Conservation (phyloP, 2,113 vertebrate species). For the Dicrurus megarhynchus region DNA sequence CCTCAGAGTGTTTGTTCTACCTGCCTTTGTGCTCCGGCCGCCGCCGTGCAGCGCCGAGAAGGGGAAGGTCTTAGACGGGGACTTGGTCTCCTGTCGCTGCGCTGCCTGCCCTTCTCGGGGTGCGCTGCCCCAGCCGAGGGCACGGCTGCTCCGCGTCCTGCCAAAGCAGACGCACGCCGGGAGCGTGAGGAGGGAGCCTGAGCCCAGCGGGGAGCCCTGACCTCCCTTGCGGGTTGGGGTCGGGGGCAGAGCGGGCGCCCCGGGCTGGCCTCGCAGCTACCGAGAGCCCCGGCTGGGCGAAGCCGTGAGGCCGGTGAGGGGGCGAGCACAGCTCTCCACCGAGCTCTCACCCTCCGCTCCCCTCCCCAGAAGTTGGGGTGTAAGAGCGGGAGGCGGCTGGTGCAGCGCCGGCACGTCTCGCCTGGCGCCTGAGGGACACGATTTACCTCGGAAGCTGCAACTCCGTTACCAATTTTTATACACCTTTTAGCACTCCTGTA, state of each 20-base stretch:
- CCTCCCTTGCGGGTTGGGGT: background rate
- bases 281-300: background rate
- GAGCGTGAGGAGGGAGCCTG: background rate
- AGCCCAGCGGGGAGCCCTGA: background rate
- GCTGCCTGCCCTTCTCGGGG: background rate
- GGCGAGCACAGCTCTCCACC: background rate
- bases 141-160: background rate
- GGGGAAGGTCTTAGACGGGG: background rate
- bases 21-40: background rate
- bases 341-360: background rate
- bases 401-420: background rate
- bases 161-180: background rate
- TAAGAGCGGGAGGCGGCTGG: background rate
- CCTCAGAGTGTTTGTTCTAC: background rate
- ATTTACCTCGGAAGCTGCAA: background rate
- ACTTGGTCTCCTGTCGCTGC: fast-evolving
- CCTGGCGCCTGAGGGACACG: background rate
- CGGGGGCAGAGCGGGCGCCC: background rate
- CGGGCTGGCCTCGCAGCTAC: background rate
- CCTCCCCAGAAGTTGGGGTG: background rate
- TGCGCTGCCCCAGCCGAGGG: background rate
- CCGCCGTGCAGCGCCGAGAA: background rate
- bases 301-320: background rate
- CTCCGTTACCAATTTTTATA: background rate
- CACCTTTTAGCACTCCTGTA: background rate